phyloP scores from a whole-genome alignment of 2,888 invertebrate genomes.

The Lottia gigantea region DNA sequence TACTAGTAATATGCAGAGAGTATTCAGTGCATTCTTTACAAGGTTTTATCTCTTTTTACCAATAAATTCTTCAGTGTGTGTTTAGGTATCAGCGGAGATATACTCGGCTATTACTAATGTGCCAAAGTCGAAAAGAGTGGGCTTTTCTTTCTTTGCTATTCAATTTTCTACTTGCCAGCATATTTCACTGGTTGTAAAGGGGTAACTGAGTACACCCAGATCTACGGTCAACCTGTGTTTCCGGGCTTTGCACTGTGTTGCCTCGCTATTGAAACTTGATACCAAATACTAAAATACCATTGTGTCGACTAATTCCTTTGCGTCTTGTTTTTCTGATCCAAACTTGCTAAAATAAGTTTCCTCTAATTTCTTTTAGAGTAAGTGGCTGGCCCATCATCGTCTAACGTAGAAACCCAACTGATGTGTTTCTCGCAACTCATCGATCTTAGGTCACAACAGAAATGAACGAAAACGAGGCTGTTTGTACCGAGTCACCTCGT shows the following conservation, averaged over 20 bases:
- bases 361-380: too few relatives aligned
- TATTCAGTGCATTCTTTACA: too few relatives aligned
- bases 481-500: constrained; percentile 26
- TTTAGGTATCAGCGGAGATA: constrained; percentile 6
- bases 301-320: too few relatives aligned
- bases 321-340: too few relatives aligned
- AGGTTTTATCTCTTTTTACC: neutral
- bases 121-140: constrained; percentile 5
- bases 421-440: neutral
- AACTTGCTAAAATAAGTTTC: too few relatives aligned
- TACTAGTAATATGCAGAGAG: too few relatives aligned
- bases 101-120: constrained; percentile 6
- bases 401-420: too few relatives aligned
- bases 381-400: too few relatives aligned
- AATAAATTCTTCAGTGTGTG: neutral
- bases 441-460: constrained; percentile 10
- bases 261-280: constrained; percentile 3
- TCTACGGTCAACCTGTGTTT: constrained; percentile 10
- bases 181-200: neutral
- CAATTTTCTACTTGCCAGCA: constrained; percentile 4
- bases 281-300: neutral
- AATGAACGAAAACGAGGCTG: constrained; percentile 21
- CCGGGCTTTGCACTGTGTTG: constrained; percentile 8
- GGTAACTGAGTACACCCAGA: constrained; percentile 5
- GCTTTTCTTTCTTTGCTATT: constrained; percentile 11